Evolutionary conservation across 2,113 vertebrate species (phyloP), one percentile per base, ranked within the genome.

Genomic region (Genyomyrus donnyi): DNA sequence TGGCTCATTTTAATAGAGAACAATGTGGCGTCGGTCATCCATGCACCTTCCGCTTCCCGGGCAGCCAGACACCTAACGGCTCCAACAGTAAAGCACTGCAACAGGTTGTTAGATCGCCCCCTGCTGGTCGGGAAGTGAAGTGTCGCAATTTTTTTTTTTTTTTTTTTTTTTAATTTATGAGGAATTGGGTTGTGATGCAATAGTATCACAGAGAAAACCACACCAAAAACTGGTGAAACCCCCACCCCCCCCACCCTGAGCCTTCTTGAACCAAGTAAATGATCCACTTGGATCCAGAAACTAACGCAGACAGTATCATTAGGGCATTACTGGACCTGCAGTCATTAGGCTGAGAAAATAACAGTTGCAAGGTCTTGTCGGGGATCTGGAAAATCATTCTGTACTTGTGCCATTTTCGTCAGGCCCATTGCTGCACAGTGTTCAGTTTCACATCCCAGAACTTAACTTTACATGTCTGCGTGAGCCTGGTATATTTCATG

Each of bases 51-150:
- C 39, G 49, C 27, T 87, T 39, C 85, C 48, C 1, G 48, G 11
- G 27, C 50, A 87, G 39, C 7, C 50, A 87, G 24, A 90, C 90
- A 90, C 90, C 91, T 90, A 88, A 80, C 31, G 88, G 45, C 58
- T 91, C 45, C 70, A 53, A 31, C 6, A 35, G 31, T 52, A 87
- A 31, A 85, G 15, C 39, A 49, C 11, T 49, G 21, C 84, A 48
- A 48, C 42, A 49, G 21, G 42, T 48, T 85, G 45, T 85, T 85
- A 27, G 50, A 19, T 13, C 13, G 46, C n/a, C 27, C 49, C n/a
- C 70, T 77, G 70, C 11, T 39, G 35, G 35, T 77, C 70, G 39
- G 31, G n/a, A 27, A 39, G 11, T 77, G 35, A 77, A 39, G 13
- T 39, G 6, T 19, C 6, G 31, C 56, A 31, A 24, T 52, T 53